Evolutionary conservation across 2,797 vertebrate genomes (phyloP), one percentile per base, ranked within the genome.

Genomic region (Syncerus caffer): DNA sequence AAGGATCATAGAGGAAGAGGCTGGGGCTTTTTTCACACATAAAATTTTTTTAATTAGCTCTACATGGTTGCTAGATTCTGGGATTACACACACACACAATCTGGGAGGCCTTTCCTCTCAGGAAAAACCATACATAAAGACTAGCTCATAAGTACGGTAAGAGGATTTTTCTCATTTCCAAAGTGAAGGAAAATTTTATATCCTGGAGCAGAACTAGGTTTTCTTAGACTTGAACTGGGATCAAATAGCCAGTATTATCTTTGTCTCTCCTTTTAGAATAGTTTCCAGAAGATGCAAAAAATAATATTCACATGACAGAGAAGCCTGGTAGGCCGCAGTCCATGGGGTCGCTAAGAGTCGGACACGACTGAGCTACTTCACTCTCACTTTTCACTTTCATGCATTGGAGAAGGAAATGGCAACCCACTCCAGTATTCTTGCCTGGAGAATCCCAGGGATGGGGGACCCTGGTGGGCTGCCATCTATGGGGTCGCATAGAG

Each of bases 111-210:
- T 42, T 92, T 93, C 29, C 64, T n/a, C 85, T 93, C 47, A 42
- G 6, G 23, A 34, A 85, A 74, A 16, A 93, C 84, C 80, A 78
- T 53, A 84, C 23, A 51, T 82, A 91, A 93, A 93, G 27, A 19
- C 90, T 93, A 82, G 4, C 23, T 89, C 83, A 64, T 13, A 94
- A 79, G 57, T 60, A 87, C 9, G 7, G 15, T 85, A 25, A 89
- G n/a, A 67, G 67, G 34, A 45, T 89, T 94, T 94, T 94, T 11
- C 50, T 95, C 47, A 92, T 96, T 94, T 80, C 51, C 85, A 90
- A 89, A 87, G 25, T 53, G 60, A 95, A 95, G 38, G 57, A 79
- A n/a, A 96, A 74, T 45, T 29, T 21, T 47, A 88, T 76, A 42
- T 64, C 85, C 50, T 78, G 7, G 64, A 60, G 55, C 53, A 83